phyloP scores from a whole-genome alignment of 2,113 vertebrate species.

The Macquaria ambigua region DNA sequence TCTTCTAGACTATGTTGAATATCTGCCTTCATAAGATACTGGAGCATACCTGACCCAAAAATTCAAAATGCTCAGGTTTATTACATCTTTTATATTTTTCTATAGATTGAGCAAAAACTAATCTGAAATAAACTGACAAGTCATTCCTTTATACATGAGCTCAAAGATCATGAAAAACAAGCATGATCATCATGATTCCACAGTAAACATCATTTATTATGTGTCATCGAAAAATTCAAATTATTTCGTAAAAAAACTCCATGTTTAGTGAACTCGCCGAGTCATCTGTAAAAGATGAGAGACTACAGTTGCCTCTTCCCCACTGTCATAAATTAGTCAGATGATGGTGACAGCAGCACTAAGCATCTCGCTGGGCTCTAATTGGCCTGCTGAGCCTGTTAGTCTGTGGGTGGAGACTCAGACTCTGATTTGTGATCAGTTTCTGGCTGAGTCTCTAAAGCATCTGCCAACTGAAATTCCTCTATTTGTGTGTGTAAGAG shows the following conservation, averaged over 20 bases:
- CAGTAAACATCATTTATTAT: not conserved
- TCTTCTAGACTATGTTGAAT: not conserved
- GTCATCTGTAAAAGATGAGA: slow-evolving; percentile 36
- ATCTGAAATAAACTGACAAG: not conserved
- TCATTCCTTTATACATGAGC: not conserved
- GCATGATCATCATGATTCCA: not conserved
- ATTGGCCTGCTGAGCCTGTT: slow-evolving; percentile 71
- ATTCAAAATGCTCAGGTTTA: not conserved
- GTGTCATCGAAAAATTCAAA: not conserved
- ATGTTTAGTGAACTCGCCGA: slow-evolving; percentile 16
- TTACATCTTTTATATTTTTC: not conserved
- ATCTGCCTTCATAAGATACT: not conserved
- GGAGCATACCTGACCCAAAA: not conserved
- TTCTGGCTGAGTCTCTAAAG: slow-evolving; percentile 48
- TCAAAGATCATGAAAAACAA: not conserved
- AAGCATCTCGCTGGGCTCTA: slow-evolving; percentile 59
- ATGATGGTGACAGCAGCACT: slow-evolving; percentile 48
- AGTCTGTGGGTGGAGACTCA: slow-evolving; percentile 53
- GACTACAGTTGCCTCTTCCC: slow-evolving; percentile 6
- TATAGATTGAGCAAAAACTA: not conserved
- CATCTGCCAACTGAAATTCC: slow-evolving; percentile 42
- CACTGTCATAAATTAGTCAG: slow-evolving; percentile 63
- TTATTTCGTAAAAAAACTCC: not conserved
- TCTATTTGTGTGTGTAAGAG: slow-evolving; percentile 11
- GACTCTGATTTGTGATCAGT: slow-evolving; percentile 59